Evolutionary conservation across 2,797 vertebrate genomes (phyloP).

Genomic region (Oceanodroma leucorhoa): DNA sequence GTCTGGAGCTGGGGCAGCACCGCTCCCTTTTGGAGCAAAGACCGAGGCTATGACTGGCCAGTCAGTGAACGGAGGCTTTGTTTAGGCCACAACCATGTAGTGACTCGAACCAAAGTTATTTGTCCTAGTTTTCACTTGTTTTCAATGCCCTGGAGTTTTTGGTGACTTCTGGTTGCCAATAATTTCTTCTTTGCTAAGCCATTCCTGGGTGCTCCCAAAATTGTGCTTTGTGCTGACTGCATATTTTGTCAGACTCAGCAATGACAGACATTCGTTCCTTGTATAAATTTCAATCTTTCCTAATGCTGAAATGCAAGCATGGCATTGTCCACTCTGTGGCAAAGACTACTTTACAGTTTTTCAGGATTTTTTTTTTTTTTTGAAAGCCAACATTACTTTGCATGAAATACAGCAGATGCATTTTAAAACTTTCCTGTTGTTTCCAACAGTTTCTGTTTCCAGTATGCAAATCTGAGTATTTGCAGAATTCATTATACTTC

Average conservation of each 20-base stretch:
- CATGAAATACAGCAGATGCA: neutral
- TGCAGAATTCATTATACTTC: conserved; percentile 38
- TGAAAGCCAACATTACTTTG: neutral
- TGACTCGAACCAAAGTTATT: neutral
- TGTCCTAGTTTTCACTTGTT: neutral
- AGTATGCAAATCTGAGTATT: conserved; percentile 8
- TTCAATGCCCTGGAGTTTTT: neutral
- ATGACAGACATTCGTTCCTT: neutral
- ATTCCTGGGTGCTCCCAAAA: neutral
- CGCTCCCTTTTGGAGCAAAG: neutral
- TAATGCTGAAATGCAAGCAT: neutral
- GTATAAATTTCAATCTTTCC: neutral
- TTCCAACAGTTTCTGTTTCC: neutral
- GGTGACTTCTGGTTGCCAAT: neutral
- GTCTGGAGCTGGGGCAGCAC: neutral
- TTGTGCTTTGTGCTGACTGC: neutral
- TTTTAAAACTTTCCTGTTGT: neutral
- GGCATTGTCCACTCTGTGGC: neutral
- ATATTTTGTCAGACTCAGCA: neutral
- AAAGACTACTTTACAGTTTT: neutral
- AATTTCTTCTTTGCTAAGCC: neutral
- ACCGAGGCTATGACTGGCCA: neutral
- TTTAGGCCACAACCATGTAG: neutral
- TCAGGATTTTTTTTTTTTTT: neutral
- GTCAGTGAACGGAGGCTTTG: neutral